Evolutionary conservation across 2,888 invertebrate genomes (phyloP).

Genomic region (Standfussiana lucernea): DNA sequence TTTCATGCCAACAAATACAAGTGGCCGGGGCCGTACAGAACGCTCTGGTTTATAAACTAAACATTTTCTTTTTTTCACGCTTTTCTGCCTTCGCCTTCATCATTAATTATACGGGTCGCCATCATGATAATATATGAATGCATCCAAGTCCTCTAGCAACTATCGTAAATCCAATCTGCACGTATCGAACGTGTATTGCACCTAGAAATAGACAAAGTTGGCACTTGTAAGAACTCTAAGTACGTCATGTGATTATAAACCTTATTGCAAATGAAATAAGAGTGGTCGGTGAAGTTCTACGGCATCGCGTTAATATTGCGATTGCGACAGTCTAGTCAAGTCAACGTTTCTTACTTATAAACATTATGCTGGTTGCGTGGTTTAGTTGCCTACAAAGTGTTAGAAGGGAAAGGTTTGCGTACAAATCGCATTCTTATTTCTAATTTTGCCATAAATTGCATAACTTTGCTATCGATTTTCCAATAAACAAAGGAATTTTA

Average conservation of each 20-base stretch:
- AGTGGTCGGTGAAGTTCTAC: conserved; percentile 53
- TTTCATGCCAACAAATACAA: not conserved
- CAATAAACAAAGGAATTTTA: conserved; percentile 9
- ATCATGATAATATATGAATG: conserved; percentile 60
- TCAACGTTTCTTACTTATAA: conserved; percentile 88
- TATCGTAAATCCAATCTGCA: conserved; percentile 76
- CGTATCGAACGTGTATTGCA: conserved; percentile 78
- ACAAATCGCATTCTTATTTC: conserved; percentile 63
- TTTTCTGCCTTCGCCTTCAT: conserved; percentile 73
- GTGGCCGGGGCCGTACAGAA: not conserved
- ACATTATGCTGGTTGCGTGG: conserved; percentile 85
- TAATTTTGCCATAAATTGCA: conserved; percentile 26
- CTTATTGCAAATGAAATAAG: conserved; percentile 64
- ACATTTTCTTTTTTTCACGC: conserved; percentile 71
- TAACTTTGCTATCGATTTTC: conserved; percentile 24
- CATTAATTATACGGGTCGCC: conserved; percentile 68
- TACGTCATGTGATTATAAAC: conserved; percentile 67
- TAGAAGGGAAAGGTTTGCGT: conserved; percentile 85
- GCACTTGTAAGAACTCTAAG: conserved; percentile 68
- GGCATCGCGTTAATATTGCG: conserved; percentile 71
- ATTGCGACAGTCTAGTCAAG: conserved; percentile 84
- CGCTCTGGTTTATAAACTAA: conserved; percentile 5
- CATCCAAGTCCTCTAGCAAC: conserved; percentile 56
- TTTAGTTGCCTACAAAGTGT: conserved; percentile 86
- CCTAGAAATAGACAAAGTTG: conserved; percentile 76